Conservation (phyloP, 2,113 vertebrate genomes). For the Axis porcinus region DNA sequence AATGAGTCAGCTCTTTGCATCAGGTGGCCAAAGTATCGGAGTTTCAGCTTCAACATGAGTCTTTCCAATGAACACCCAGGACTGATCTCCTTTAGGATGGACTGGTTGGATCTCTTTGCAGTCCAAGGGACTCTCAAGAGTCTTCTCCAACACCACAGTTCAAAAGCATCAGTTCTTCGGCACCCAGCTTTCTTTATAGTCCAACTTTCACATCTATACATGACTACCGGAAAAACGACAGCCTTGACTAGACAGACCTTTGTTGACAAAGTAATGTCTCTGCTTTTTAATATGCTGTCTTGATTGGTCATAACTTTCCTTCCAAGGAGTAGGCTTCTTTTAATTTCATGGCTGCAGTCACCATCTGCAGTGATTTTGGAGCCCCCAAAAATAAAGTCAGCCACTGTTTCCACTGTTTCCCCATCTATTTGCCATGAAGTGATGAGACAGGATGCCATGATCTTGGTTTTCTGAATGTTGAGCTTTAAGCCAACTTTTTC, state of each 20-base stretch:
- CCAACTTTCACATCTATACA: not conserved
- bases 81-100: too few relatives aligned
- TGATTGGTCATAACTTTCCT: not conserved
- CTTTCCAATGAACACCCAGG: too few relatives aligned
- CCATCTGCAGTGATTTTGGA: not conserved
- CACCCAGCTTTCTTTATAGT: not conserved
- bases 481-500: not conserved
- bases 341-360: not conserved
- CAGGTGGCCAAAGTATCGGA: too few relatives aligned
- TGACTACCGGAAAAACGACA: not conserved
- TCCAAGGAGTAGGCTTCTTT: not conserved
- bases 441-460: not conserved
- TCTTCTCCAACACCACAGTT: not conserved
- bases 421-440: not conserved
- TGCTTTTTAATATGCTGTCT: not conserved
- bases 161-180: not conserved
- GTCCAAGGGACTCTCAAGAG: too few relatives aligned
- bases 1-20: not conserved
- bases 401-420: not conserved
- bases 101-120: too few relatives aligned
- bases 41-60: too few relatives aligned
- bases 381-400: not conserved
- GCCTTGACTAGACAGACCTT: not conserved
- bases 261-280: not conserved
- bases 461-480: not conserved